These are phyloP conservation scores for Apostichopus parvimensis DNA, from an alignment of 35 echinoderm and acorn worm species.

Conservation along the genomic window DNA sequence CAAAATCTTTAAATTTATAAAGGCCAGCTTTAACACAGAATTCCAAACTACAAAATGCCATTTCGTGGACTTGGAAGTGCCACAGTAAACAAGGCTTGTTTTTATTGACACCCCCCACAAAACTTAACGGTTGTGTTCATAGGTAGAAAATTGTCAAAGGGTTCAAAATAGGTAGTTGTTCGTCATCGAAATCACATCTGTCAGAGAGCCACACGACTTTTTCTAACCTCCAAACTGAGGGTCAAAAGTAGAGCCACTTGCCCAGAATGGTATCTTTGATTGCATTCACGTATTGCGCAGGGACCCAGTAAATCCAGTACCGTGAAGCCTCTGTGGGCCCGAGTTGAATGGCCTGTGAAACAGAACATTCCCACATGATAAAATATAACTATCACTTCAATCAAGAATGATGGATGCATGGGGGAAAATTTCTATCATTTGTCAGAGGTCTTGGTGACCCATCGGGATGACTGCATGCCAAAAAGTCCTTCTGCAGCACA, in stretches of 20 bases:
- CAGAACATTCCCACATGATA: neutral
- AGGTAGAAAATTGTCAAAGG: neutral
- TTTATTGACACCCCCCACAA: neutral
- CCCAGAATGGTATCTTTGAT: conserved; percentile 97
- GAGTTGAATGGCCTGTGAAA: conserved; percentile 85
- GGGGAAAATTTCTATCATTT: no score
- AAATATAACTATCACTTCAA: no score
- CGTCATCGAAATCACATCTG: neutral
- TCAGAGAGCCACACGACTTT: neutral
- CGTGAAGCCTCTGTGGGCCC: conserved; percentile 94
- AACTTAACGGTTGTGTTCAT: neutral
- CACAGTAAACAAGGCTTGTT: no score
- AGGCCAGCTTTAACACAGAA: neutral
- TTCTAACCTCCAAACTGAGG: neutral
- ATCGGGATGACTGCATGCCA: no score
- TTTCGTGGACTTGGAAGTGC: neutral
- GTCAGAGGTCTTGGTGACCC: no score
- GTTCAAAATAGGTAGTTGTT: no score
- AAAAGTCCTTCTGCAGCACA: no score
- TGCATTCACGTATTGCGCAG: conserved; percentile 84
- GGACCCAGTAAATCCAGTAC: conserved; percentile 99
- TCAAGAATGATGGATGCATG: no score
- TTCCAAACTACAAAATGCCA: neutral
- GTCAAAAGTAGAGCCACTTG: conserved; percentile 98
- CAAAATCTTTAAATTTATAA: neutral